Conservation (phyloP, 2,113 vertebrate genomes). For the Paraplagusia blochii region DNA sequence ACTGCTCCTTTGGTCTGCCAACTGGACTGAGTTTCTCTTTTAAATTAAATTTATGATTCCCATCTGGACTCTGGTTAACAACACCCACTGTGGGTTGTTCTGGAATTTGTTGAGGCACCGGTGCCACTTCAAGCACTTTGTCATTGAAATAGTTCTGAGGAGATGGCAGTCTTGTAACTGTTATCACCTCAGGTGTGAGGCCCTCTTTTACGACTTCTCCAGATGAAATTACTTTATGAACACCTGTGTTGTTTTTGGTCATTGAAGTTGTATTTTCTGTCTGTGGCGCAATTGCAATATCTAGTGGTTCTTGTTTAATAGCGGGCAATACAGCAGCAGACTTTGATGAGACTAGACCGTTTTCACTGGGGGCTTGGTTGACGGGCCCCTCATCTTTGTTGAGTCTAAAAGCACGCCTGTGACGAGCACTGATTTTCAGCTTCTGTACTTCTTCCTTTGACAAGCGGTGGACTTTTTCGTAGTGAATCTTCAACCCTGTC, state of each 20-base stretch:
- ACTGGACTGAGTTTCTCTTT: constrained; percentile 45
- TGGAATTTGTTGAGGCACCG: constrained; percentile 17
- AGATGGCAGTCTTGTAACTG: constrained; percentile 62
- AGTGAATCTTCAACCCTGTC: constrained; percentile 95
- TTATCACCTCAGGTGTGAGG: constrained; percentile 35
- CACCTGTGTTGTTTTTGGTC: constrained; percentile 21
- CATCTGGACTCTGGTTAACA: constrained; percentile 39
- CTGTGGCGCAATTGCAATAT: constrained; percentile 60
- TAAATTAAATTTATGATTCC: constrained; percentile 25
- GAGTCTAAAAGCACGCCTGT: constrained; percentile 78
- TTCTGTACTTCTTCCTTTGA: constrained; percentile 90
- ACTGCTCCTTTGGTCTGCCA: constrained; percentile 35
- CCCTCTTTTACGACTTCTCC: constrained; percentile 19
- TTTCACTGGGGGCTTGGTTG: constrained; percentile 15
- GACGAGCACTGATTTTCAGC: constrained; percentile 78
- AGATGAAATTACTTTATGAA: constrained; percentile 26
- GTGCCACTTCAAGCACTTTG: constrained; percentile 19
- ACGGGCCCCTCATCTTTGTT: constrained; percentile 27
- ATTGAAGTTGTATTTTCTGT: neutral
- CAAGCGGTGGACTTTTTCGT: constrained; percentile 92
- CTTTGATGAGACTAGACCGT: neutral
- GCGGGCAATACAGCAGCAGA: constrained; percentile 8
- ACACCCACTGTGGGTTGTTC: constrained; percentile 20
- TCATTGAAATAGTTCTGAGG: constrained; percentile 49
- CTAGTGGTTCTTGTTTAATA: constrained; percentile 70